Evolutionary conservation across 1,140 invertebrate species (phyloP), one percentile per base, ranked within the genome.

Genomic region (Heliconius nattereri): DNA sequence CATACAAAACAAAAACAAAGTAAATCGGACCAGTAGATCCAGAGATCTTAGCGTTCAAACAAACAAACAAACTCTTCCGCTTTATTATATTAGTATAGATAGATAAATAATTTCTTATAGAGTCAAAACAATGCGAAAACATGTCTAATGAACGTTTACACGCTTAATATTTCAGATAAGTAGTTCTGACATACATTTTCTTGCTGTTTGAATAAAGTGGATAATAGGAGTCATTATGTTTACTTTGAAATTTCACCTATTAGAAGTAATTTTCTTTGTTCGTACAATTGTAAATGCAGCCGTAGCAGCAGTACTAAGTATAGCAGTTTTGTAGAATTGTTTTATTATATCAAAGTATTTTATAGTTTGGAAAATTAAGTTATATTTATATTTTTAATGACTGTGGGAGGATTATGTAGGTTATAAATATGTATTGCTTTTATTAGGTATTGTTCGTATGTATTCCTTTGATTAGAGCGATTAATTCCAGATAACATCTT

Each of bases 221-320:
- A n/a, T 75, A 74, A 74, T 74, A 32, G 73, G 19, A 26, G 73
- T 74, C 49, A 75, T 75, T 75, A 60, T 45, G 26, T n/a, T 35
- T 75, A 75, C 52, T 75, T 75, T 75, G 74, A 60, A 75, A 45
- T 35, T 60, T 26, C 45, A 74, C 35, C 74, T 75, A 75, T 75
- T 75, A 75, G 74, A 40, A 23, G 75, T 37, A 66, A 76, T 76
- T 75, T 76, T 76, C 75, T 76, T 73, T 26, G n/a, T 73, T 26
- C 45, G 40, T 23, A 57, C 54, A 23, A 57, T 57, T 57, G 20
- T 57, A 57, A 35, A 57, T 57, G 54, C 54, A 57, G 54, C 3
- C 54, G 9, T 57, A 23, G 54, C 1, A 23, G 16, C 19, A 52
- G 6, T 52, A n/a, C 49, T 52, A 19, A 52, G 49, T 52, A 52